Conservation (phyloP, 2,113 vertebrate species). For the Crypturellus undulatus region DNA sequence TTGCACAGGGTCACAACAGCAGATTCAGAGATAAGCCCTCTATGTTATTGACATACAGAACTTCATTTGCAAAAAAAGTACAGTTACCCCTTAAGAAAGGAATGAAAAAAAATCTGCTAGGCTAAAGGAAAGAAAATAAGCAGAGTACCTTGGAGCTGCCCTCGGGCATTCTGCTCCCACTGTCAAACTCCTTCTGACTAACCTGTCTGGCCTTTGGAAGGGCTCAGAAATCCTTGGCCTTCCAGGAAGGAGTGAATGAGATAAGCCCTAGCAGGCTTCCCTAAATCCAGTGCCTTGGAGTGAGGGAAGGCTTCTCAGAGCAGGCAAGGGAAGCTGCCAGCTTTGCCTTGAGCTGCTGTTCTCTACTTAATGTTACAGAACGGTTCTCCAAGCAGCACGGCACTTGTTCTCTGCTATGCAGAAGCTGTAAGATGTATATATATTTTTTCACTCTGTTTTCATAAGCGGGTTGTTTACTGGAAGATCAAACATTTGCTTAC, state of each 20-base stretch:
- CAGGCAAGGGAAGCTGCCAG: not conserved
- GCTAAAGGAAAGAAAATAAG: not conserved
- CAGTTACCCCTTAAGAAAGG: not conserved
- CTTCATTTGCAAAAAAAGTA: not conserved
- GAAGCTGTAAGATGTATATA: not conserved
- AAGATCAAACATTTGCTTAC: not conserved
- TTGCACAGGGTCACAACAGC: not conserved
- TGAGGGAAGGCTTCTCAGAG: not conserved
- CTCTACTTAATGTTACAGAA: not conserved
- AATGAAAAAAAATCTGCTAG: accelerated
- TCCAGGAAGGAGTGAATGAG: not conserved
- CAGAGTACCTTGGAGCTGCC: not conserved
- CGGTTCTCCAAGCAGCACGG: not conserved
- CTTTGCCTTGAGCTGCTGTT: not conserved
- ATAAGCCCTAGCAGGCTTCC: constrained; percentile 8
- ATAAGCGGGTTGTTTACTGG: not conserved
- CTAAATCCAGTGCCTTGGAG: not conserved
- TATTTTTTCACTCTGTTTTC: not conserved
- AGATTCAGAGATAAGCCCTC: not conserved
- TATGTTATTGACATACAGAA: not conserved
- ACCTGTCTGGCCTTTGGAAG: constrained; percentile 39
- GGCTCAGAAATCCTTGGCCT: constrained; percentile 33
- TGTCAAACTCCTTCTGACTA: constrained; percentile 57
- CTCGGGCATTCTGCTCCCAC: not conserved
- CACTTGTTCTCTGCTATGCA: not conserved